These are phyloP conservation scores for Riparia riparia DNA, from an alignment of 2,113 vertebrate species.

Conservation along the genomic window DNA sequence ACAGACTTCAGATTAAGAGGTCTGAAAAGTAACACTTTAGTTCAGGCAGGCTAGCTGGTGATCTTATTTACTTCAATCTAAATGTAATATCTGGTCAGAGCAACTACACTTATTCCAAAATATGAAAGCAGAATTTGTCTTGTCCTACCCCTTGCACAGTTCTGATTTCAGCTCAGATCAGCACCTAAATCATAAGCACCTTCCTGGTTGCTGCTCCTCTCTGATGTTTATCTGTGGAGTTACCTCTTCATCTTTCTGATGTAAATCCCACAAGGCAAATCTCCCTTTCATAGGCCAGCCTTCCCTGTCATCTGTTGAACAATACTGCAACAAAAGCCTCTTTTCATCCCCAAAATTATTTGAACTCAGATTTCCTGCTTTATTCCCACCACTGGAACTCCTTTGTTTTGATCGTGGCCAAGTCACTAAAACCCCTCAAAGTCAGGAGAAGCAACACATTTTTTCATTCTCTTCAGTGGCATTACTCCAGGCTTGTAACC, in stretches of 20 bases:
- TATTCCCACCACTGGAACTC: neutral
- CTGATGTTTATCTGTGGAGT: neutral
- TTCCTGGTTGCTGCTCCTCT: neutral
- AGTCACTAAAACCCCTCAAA: neutral
- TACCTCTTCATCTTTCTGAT: neutral
- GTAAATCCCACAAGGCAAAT: neutral
- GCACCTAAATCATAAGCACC: neutral
- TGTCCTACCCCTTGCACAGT: neutral
- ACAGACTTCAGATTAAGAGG: neutral
- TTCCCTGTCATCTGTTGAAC: neutral
- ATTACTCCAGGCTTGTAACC: neutral
- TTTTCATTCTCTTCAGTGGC: neutral
- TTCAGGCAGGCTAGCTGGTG: neutral
- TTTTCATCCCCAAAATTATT: neutral
- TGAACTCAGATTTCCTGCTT: neutral
- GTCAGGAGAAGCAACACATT: neutral
- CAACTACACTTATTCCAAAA: neutral
- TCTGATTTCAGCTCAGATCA: neutral
- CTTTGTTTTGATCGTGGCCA: neutral
- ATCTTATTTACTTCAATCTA: neutral
- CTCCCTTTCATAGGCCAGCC: rapidly evolving
- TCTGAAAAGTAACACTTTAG: neutral
- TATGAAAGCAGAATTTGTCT: neutral
- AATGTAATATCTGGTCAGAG: neutral
- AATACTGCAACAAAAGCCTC: neutral